phyloP scores from a whole-genome alignment of 2,888 invertebrate genomes.

The Eustalomyia histrio region DNA sequence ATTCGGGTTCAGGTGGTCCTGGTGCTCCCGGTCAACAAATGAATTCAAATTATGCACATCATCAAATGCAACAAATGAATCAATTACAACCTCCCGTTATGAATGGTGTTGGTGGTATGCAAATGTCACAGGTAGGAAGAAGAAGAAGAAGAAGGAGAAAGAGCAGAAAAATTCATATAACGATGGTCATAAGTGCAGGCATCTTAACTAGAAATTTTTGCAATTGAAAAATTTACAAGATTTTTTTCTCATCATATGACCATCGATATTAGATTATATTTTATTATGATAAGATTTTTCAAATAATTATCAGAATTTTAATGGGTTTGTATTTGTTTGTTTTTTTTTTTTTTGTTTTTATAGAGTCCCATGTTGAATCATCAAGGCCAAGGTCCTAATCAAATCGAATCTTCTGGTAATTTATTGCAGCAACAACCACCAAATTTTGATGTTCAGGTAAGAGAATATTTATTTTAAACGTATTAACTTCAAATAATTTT shows the following conservation, averaged over 20 bases:
- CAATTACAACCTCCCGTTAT: conserved; percentile 78
- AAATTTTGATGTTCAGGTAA: conserved; percentile 90
- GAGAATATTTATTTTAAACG: conserved; percentile 70
- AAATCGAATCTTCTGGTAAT: conserved; percentile 81
- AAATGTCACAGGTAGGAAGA: conserved; percentile 77
- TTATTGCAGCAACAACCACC: conserved; percentile 84
- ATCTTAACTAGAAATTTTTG: no score
- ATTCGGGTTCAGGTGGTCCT: conserved; percentile 67
- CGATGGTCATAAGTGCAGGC: no score
- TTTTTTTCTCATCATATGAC: no score
- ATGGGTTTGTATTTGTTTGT: not conserved
- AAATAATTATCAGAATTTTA: not conserved
- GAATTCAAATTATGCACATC: conserved; percentile 77
- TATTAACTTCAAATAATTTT: no score
- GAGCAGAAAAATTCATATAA: no score
- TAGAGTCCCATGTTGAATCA: conserved; percentile 80
- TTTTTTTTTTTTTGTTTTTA: conserved; percentile 38
- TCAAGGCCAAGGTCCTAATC: conserved; percentile 78
- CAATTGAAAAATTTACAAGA: no score
- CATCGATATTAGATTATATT: no score
- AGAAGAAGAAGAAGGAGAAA: not conserved
- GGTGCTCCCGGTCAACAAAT: conserved; percentile 71
- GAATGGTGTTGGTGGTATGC: conserved; percentile 79
- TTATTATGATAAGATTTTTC: not conserved
- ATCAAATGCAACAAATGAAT: conserved; percentile 79